Conservation (phyloP, 2,113 vertebrate species). For the Pedetes capensis region DNA sequence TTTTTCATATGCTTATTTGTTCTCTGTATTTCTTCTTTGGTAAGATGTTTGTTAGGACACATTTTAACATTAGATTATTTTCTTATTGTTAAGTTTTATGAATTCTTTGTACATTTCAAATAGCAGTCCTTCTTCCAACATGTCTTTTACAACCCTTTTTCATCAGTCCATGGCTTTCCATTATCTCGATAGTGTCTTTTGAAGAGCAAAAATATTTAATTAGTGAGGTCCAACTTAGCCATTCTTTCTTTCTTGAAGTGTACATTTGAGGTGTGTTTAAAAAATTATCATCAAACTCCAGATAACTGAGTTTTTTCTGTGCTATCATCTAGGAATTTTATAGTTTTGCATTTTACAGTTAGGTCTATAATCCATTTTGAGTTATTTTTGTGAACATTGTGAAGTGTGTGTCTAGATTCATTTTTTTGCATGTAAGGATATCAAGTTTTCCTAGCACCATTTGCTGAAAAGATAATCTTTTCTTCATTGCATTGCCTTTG, state of each 20-base stretch:
- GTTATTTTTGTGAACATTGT: not conserved
- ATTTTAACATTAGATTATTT: not conserved
- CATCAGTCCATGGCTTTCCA: not conserved
- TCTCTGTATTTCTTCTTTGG: not conserved
- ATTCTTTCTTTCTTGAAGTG: not conserved
- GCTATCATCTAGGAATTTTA: not conserved
- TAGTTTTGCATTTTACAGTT: not conserved
- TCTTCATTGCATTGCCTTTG: not conserved
- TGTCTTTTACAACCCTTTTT: not conserved
- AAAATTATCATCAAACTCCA: not conserved
- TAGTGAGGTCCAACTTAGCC: not conserved
- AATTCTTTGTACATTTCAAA: not conserved
- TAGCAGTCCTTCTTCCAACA: not conserved
- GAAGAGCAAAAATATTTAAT: not conserved
- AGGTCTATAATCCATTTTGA: not conserved
- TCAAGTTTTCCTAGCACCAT: too few species aligned
- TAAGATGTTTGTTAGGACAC: not conserved
- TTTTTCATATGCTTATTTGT: not conserved
- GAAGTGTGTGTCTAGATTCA: not conserved
- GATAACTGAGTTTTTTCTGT: not conserved
- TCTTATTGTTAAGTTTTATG: not conserved
- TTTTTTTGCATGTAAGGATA: not conserved
- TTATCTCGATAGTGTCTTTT: too few species aligned
- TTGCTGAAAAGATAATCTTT: too few species aligned
- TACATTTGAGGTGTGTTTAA: not conserved